These are phyloP conservation scores for Galaxias olidus DNA, from an alignment of 2,797 vertebrate species.

Conservation along the genomic window DNA sequence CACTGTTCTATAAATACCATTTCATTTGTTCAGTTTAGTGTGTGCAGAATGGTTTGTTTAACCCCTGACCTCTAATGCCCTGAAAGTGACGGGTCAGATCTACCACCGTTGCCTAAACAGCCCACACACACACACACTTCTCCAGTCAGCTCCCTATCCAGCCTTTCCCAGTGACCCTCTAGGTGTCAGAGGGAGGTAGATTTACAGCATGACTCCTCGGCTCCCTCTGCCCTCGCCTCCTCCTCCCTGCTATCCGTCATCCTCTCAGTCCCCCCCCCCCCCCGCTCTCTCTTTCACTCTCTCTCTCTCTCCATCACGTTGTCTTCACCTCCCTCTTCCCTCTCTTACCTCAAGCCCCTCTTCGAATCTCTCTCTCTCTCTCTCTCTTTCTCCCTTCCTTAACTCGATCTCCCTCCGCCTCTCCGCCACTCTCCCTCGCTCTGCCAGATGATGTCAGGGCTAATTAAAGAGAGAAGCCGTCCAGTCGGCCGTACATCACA, in stretches of 20 bases:
- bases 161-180: constrained; percentile 33
- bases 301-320: constrained; percentile 17
- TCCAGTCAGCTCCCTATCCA: constrained; percentile 28
- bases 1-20: too few species aligned
- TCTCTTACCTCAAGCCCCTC: not conserved
- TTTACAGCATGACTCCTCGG: constrained; percentile 33
- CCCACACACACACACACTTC: not conserved
- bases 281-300: constrained; percentile 22
- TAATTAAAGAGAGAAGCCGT: constrained; percentile 64
- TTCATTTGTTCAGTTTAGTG: too few species aligned
- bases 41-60: not conserved
- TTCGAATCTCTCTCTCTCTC: constrained; percentile 22
- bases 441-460: constrained; percentile 60
- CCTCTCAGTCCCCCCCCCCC: constrained; percentile 13
- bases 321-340: not conserved
- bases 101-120: not conserved
- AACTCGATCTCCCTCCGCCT: not conserved
- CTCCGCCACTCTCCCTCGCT: constrained; percentile 12
- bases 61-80: constrained; percentile 15
- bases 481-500: constrained; percentile 51
- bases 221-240: not conserved
- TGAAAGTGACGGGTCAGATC: not conserved
- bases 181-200: constrained; percentile 28
- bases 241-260: not conserved
- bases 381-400: not conserved